phyloP scores from a whole-genome alignment of 1,140 invertebrate species.

The Drosophila burlai region DNA sequence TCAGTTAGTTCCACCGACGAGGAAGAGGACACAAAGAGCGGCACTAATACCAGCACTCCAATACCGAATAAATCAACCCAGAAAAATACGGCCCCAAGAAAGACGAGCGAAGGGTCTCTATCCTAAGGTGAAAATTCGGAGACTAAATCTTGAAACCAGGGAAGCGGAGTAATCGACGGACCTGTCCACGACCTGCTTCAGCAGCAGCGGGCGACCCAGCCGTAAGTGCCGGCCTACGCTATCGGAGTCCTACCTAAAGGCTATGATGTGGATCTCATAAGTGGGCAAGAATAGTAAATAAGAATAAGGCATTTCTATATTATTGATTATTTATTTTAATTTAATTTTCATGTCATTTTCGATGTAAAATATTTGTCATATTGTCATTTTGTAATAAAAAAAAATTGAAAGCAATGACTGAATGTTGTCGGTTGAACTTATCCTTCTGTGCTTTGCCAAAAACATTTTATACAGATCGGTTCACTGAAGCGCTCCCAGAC shows the following conservation, averaged over 20 bases:
- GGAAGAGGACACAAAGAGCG: not conserved
- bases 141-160: not conserved
- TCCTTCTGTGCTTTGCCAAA: not conserved
- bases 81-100: not conserved
- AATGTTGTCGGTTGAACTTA: not conserved
- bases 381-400: not conserved
- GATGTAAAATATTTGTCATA: not conserved
- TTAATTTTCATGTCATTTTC: not conserved
- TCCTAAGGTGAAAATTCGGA: not conserved
- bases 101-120: not conserved
- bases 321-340: not conserved
- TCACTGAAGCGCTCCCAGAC: too few species aligned
- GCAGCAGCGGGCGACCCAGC: slow-evolving; percentile 13
- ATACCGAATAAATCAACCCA: not conserved
- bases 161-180: not conserved
- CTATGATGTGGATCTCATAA: slow-evolving; percentile 47
- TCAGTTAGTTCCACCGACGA: too few species aligned
- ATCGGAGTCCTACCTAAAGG: slow-evolving; percentile 26
- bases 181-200: not conserved
- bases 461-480: too few species aligned
- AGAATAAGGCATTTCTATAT: not conserved
- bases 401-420: not conserved
- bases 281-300: not conserved
- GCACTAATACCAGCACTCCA: slow-evolving; percentile 21
- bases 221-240: slow-evolving; percentile 55